Evolutionary conservation across 1,140 invertebrate species (phyloP), one percentile per base, ranked within the genome.

Genomic region (Homarus americanus): DNA sequence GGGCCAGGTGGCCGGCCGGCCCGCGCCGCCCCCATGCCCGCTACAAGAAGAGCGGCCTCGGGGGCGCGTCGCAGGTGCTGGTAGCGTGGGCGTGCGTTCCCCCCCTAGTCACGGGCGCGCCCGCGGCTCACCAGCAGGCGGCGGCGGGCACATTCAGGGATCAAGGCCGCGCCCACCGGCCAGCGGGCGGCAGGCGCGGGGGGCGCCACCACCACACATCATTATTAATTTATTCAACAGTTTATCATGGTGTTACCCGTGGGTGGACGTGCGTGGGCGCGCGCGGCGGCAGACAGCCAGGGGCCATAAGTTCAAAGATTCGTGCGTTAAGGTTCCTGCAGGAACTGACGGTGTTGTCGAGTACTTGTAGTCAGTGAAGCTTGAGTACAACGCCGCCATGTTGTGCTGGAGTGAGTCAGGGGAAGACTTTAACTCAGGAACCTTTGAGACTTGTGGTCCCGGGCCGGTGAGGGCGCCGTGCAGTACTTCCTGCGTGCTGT

Each of bases 211-310:
- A 76, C 28, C 10, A 44, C 40, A 73, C 53, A 76, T 75, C 40
- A 66, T 90, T 63, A 82, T 69, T 90, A 90, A 90, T 90, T 90
- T 90, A 90, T 90, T 90, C 76, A 88, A 36, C 49, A 49, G 75
- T 88, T 88, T 38, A 86, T 78, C 36, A 66, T 66, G 53, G 53
- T 34, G 38, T 44, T 78, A 28, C 34, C 75, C 32, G 38, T 73
- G n/a, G 82, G 36, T 49, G 28, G 72, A 53, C 28, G 15, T 44
- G 40, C 44, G 69, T 75, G n/a, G 40, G 63, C 28, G 63, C 12
- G 49, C 28, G 63, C 12, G 49, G 49, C 80, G 36, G 40, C 41
- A 0, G 40, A n/a, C 15, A 12, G 66, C 20, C n/a, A n/a, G n/a
- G n/a, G n/a, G n/a, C n/a, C n/a, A n/a, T n/a, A n/a, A n/a, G n/a